Evolutionary conservation across 2,797 vertebrate species (phyloP).

Genomic region (Esox lucius): DNA sequence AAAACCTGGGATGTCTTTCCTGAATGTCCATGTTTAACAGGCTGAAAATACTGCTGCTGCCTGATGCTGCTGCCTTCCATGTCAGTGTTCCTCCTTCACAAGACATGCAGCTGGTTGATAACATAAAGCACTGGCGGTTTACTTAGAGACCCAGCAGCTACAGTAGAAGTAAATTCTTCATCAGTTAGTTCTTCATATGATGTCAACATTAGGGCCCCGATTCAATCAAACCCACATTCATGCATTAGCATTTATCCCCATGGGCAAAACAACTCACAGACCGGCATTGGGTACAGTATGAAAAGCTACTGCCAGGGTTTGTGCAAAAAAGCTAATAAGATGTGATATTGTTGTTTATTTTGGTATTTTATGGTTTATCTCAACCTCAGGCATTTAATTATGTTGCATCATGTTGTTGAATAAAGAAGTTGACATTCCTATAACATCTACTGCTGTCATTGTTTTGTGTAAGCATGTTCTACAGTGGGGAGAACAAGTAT

Average conservation of each 20-base stretch:
- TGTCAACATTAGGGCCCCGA: neutral
- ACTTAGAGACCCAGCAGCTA: neutral
- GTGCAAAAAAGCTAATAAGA: neutral
- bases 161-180: neutral
- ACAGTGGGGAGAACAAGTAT: no score
- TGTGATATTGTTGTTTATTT: neutral
- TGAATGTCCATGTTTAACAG: neutral
- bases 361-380: neutral
- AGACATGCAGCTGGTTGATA: neutral
- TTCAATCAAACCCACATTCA: no score
- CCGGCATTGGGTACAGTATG: no score
- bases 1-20: neutral
- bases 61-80: neutral
- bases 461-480: neutral
- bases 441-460: neutral
- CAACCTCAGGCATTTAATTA: conserved; percentile 1
- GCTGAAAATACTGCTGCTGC: neutral
- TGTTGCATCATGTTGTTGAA: neutral
- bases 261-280: no score
- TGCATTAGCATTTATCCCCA: no score
- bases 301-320: no score
- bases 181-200: neutral
- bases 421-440: neutral
- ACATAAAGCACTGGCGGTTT: neutral
- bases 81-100: neutral